Percentiles rank a stretch among this genome's conserved stretches.
Conservation (phyloP, 2,113 vertebrate species). For the Crotophaga sulcirostris region DNA sequence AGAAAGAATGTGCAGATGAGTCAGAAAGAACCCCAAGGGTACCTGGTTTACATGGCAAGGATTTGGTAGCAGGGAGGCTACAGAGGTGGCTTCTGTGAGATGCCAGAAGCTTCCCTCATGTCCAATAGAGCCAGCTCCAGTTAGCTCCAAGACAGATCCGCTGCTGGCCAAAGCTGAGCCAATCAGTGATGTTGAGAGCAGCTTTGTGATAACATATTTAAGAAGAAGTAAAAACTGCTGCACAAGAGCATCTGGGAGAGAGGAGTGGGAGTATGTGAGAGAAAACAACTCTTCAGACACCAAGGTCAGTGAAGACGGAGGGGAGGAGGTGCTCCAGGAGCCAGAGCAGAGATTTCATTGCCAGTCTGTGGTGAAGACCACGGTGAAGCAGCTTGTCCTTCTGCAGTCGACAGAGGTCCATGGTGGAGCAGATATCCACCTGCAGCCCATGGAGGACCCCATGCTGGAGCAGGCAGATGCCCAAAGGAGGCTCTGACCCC, state of each 20-base stretch:
- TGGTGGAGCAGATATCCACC: background rate
- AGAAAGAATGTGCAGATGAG: background rate
- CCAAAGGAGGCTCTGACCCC: background rate
- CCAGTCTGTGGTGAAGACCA: background rate
- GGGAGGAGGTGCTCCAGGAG: background rate
- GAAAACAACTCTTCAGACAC: background rate
- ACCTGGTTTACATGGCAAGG: background rate
- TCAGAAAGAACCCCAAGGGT: background rate
- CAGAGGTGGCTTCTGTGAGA: too few species aligned
- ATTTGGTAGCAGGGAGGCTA: too few species aligned
- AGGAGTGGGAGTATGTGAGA: background rate
- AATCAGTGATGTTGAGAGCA: rapidly evolving
- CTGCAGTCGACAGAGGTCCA: background rate
- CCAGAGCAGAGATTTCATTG: background rate
- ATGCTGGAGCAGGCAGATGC: too few species aligned
- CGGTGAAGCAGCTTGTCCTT: background rate
- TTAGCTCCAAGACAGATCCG: too few species aligned
- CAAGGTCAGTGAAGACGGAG: background rate
- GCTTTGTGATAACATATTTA: background rate
- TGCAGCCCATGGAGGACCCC: background rate
- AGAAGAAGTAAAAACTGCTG: background rate
- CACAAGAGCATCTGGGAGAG: background rate
- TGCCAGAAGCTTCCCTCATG: too few species aligned
- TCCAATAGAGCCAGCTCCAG: too few species aligned
- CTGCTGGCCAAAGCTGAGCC: background rate